Conservation (phyloP, 2,113 vertebrate species). For the Phocoena sinus region DNA sequence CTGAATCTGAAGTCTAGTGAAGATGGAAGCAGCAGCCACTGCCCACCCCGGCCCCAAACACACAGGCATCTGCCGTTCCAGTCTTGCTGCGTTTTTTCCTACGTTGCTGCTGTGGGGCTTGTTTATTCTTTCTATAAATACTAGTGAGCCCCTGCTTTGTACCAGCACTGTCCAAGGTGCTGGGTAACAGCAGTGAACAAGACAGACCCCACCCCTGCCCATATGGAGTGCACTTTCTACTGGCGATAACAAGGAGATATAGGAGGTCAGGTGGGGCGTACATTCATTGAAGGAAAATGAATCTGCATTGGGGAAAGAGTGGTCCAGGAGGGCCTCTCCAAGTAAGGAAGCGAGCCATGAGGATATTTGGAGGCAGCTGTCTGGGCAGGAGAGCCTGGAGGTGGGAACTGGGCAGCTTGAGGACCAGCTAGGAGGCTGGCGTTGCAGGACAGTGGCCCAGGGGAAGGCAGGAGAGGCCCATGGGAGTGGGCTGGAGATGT, state of each 20-base stretch:
- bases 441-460: neutral
- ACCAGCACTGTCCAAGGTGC: no score
- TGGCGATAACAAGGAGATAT: rapidly evolving
- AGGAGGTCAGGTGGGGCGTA: no score
- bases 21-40: neutral
- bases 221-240: neutral
- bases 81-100: neutral
- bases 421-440: neutral
- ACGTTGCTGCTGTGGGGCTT: no score
- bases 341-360: neutral
- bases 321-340: neutral
- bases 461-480: neutral
- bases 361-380: neutral
- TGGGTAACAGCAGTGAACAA: neutral
- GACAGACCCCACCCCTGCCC: no score
- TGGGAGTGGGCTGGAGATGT: neutral
- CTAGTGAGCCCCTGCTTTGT: neutral
- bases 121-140: neutral
- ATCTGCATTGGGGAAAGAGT: neutral
- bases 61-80: rapidly evolving
- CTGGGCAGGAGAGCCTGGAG: neutral
- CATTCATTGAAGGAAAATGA: neutral
- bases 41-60: no score
- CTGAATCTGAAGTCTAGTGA: neutral
- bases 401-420: neutral